Evolutionary conservation across 1,140 invertebrate genomes (phyloP), one percentile per base, ranked within the genome.

Genomic region (Dreissena polymorpha): DNA sequence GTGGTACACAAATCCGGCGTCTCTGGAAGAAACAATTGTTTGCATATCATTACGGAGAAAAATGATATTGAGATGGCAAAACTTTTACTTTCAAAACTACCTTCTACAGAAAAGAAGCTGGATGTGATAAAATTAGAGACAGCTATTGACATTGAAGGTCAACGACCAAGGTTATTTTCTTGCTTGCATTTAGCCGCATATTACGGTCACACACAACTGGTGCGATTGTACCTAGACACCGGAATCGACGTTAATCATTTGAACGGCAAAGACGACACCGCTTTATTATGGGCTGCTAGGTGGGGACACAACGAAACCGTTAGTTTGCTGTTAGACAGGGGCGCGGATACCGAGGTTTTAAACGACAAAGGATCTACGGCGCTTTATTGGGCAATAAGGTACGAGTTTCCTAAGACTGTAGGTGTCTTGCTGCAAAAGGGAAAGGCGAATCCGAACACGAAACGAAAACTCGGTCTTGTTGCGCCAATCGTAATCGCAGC

Each of bases 281-380:
- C 91, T 10, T 67, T 92, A 18, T 78, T 92, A 63, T 92, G 90
- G 90, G 91, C 91, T 29, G 85, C 90, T 13, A 84, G 89, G 72
- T 91, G 88, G 86, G 87, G 87, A 14, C 89, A 90, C 57, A 65
- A 76, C 16, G 82, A 86, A 10, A 87, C 80, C 0, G 87, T 90
- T 0, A 70, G 69, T 10, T 65, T 83, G 50, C 74, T 90, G 14
- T 63, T 90, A 49, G 63, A 79, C 27, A 60, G 72, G 10, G 78
- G 83, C 14, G 91, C 90, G 16, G 73, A 88, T 51, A 75, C 89
- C 14, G 86, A 88, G 75, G 57, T 91, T 1, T 88, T 89, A 70
- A 92, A 92, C 75, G 91, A 92, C 75, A 92, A 92, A 85, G 89
- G 89, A n/a, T 92, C 91, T 6, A 92, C 91, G 23, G 91, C 92